Conservation (phyloP, 2,797 vertebrate species). For the Peromyscus eremicus region DNA sequence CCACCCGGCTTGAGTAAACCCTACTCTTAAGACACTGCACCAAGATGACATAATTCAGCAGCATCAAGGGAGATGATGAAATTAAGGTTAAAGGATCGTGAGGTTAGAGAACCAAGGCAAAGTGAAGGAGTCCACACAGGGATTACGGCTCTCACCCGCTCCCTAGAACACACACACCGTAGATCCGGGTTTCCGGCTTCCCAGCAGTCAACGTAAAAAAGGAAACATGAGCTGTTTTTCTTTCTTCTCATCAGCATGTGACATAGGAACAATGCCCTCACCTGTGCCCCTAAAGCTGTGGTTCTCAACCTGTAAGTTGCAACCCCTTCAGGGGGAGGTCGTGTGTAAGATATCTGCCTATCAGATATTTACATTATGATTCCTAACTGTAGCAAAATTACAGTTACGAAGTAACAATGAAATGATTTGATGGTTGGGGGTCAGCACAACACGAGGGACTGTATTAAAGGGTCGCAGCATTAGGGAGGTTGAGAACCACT, state of each 20-base stretch:
- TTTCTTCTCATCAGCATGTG: not conserved
- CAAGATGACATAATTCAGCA: not conserved
- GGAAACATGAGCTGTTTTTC: not conserved
- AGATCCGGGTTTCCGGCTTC: not conserved
- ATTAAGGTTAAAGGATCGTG: not conserved
- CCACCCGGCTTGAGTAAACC: not conserved
- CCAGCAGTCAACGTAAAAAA: conserved; percentile 29
- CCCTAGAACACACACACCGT: not conserved
- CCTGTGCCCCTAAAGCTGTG: not conserved
- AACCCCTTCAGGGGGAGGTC: no score
- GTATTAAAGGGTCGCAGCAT: not conserved
- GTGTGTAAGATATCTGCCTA: not conserved
- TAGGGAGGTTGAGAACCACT: not conserved
- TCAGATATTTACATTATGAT: not conserved
- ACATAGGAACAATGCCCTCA: not conserved
- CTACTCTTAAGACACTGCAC: not conserved
- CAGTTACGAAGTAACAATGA: not conserved
- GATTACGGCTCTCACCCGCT: not conserved
- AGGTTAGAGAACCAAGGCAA: not conserved
- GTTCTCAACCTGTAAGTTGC: not conserved
- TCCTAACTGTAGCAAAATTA: not conserved
- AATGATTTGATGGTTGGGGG: not conserved
- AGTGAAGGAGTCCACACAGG: not conserved
- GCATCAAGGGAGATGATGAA: not conserved
- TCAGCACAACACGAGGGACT: not conserved